Evolutionary conservation across 1,140 invertebrate species (phyloP).

Genomic region (Listronotus oregonensis): DNA sequence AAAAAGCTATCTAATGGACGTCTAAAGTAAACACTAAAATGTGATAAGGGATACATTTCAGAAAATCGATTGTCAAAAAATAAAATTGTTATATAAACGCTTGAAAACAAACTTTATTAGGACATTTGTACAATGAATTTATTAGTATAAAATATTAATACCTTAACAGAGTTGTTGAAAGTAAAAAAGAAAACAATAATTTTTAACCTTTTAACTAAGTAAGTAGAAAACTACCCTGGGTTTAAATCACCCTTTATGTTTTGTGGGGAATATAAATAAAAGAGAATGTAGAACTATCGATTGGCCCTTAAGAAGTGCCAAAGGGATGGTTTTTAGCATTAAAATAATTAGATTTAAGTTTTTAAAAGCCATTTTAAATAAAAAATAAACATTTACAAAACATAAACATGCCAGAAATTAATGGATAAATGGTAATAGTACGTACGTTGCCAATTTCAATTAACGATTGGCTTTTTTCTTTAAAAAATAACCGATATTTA

Average conservation of each 20-base stretch:
- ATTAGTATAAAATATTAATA: no score
- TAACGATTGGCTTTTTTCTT: slow-evolving; percentile 10
- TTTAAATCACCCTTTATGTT: slow-evolving; percentile 39
- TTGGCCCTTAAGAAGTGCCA: slow-evolving; percentile 36
- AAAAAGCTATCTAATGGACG: no score
- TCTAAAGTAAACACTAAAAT: no score
- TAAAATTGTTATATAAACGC: no score
- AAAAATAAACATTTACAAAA: slow-evolving; percentile 16
- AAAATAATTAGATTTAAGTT: slow-evolving; percentile 16
- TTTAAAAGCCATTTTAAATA: background rate
- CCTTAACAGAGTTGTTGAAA: no score
- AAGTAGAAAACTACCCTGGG: slow-evolving; percentile 14
- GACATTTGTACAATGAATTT: no score
- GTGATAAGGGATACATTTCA: no score
- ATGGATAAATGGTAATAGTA: background rate
- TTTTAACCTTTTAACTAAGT: no score
- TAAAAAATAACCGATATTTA: slow-evolving; percentile 1
- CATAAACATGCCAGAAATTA: slow-evolving; percentile 16
- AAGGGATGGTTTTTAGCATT: slow-evolving; percentile 14
- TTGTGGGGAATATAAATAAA: slow-evolving; percentile 44
- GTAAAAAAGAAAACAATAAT: no score
- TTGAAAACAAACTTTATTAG: no score
- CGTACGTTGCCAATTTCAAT: slow-evolving; percentile 2
- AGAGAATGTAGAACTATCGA: slow-evolving; percentile 46
- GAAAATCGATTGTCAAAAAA: no score